Conservation (phyloP, 2,113 vertebrate species). For the Misgurnus mizolepis region DNA sequence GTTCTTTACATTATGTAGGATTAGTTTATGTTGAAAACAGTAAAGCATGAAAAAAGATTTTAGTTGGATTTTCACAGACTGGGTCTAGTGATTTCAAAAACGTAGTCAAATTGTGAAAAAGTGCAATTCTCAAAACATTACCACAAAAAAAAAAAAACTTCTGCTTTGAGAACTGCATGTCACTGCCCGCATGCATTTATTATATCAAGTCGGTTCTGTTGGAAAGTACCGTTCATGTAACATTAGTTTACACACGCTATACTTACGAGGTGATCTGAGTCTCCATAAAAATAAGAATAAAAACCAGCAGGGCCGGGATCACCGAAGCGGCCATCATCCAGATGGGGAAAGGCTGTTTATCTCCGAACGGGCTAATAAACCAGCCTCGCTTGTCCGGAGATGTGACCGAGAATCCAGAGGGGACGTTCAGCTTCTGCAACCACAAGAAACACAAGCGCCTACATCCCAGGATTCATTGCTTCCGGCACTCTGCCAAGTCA, state of each 20-base stretch:
- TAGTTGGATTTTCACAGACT: too few species aligned
- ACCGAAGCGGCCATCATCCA: slow-evolving; percentile 98
- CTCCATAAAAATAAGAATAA: slow-evolving; percentile 99
- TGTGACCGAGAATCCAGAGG: slow-evolving; percentile 92
- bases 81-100: too few species aligned
- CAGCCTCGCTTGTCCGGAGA: slow-evolving; percentile 91
- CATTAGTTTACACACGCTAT: background rate
- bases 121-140: too few species aligned
- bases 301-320: slow-evolving; percentile 92
- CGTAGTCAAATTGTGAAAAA: too few species aligned
- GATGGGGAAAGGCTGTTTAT: slow-evolving; percentile 85
- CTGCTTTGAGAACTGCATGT: too few species aligned
- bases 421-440: slow-evolving; percentile 91
- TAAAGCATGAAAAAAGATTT: too few species aligned
- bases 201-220: background rate
- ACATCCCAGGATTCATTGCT: slow-evolving; percentile 33
- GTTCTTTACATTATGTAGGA: too few species aligned
- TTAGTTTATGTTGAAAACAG: too few species aligned
- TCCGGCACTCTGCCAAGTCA: slow-evolving; percentile 40
- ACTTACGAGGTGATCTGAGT: slow-evolving; percentile 98
- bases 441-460: slow-evolving; percentile 40
- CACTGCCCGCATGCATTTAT: too few species aligned
- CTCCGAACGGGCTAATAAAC: slow-evolving; percentile 95
- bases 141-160: too few species aligned
- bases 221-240: background rate